Evolutionary conservation across 2,888 invertebrate genomes (phyloP).

Genomic region (Venusia cambrica): DNA sequence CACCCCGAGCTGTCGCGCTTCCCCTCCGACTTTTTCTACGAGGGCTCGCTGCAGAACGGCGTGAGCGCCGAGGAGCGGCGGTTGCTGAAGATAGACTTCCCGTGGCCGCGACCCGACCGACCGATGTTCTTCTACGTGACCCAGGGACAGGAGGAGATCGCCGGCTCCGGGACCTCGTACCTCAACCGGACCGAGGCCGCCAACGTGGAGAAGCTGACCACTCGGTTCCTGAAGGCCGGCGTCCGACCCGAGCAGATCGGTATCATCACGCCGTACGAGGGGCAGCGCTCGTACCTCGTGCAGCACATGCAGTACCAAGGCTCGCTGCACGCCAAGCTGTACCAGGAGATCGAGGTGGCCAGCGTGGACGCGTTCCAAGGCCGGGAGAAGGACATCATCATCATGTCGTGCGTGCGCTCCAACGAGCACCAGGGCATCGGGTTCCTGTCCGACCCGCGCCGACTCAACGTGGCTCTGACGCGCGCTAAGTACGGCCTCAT

Average conservation of each 20-base stretch:
- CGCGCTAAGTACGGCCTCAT: conserved; percentile 98
- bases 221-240: conserved; percentile 95
- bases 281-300: conserved; percentile 97
- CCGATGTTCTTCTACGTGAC: conserved; percentile 99
- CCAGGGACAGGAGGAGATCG: conserved; percentile 99
- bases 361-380: conserved; percentile 99
- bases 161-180: conserved; percentile 98
- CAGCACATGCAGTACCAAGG: conserved; percentile 99
- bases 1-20: conserved; percentile 98
- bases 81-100: conserved; percentile 94
- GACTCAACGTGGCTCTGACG: conserved; percentile 98
- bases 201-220: conserved; percentile 98
- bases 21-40: conserved; percentile 99
- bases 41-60: conserved; percentile 99
- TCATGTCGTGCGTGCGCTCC: conserved; percentile 99
- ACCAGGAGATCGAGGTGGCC: conserved; percentile 99
- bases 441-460: conserved; percentile 97
- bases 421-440: conserved; percentile 99
- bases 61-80: conserved; percentile 98
- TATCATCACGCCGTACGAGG: conserved; percentile 99
- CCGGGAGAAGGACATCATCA: conserved; percentile 98
- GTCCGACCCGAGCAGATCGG: conserved; percentile 99
- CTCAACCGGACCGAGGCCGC: conserved; percentile 99
- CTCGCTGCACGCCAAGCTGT: conserved; percentile 96
- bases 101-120: conserved; percentile 97